These are phyloP conservation scores for Pheosia gnoma DNA, from an alignment of 2,888 invertebrate species.

Conservation along the genomic window DNA sequence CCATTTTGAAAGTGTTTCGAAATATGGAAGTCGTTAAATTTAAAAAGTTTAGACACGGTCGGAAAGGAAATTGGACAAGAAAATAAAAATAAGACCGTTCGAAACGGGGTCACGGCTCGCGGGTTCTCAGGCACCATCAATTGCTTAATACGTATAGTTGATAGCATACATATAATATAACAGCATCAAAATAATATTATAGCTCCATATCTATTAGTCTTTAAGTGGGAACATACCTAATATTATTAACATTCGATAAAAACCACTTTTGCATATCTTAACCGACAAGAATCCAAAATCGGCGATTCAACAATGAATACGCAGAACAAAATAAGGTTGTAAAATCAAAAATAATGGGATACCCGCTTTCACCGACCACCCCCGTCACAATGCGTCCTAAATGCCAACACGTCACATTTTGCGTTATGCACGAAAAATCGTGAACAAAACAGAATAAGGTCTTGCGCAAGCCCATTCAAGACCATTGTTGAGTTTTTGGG, in stretches of 20 bases:
- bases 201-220: slow-evolving; percentile 10
- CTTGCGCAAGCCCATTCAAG: slow-evolving; percentile 77
- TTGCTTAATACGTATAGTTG: slow-evolving; percentile 53
- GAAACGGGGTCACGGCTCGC: slow-evolving; percentile 68
- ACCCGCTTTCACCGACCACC: slow-evolving; percentile 77
- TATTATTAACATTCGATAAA: background rate
- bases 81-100: slow-evolving; percentile 64
- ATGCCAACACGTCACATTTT: slow-evolving; percentile 60
- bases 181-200: slow-evolving; percentile 6
- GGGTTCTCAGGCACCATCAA: slow-evolving; percentile 57
- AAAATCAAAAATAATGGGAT: slow-evolving; percentile 39
- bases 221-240: slow-evolving; percentile 25
- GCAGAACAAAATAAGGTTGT: slow-evolving; percentile 31
- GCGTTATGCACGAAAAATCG: slow-evolving; percentile 68
- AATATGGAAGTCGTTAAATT: slow-evolving; percentile 70
- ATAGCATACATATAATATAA: slow-evolving; percentile 30
- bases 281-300: slow-evolving; percentile 8
- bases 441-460: slow-evolving; percentile 67
- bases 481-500: slow-evolving; percentile 69
- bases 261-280: background rate
- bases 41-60: slow-evolving; percentile 67
- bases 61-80: slow-evolving; percentile 73
- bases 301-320: slow-evolving; percentile 28
- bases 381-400: slow-evolving; percentile 57
- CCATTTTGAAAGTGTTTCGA: slow-evolving; percentile 66